Evolutionary conservation across 2,113 vertebrate species (phyloP), one percentile per base, ranked within the genome.

Genomic region (Sylvilagus bachmani): DNA sequence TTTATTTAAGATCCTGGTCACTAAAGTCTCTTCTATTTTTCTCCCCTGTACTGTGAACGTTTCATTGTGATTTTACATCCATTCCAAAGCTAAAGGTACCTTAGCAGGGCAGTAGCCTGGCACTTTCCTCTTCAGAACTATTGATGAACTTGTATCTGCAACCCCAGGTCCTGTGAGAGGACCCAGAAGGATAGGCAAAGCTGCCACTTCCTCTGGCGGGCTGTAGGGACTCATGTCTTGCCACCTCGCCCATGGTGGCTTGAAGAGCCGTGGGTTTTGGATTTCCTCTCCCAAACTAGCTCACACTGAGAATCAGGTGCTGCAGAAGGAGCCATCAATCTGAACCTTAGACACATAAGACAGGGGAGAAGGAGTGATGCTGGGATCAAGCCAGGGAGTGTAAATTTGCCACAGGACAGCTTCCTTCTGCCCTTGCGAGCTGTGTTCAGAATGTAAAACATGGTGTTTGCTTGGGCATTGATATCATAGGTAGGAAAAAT

Each of bases 41-140:
- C 49, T 44, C 69, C 49, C 62, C 16, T 51, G 71, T 86, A 17
- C 66, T 87, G 90, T 90, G 25, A 38, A 19, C 55, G 2, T 55
- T 87, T 69, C 36, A 51, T 61, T 87, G 29, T 74, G 66, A 74
- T 80, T 93, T 86, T 87, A 73, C 29, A 90, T 77, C 17, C 24
- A 79, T 14, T 82, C 22, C 36, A 78, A 87, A 92, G 73, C 14
- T 66, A 83, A 80, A 78, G 12, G 13, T 79, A 21, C 84, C 73
- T 94, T 91, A 58, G 22, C 55, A 31, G 21, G 22, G 25, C n/a
- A 81, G 14, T 88, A 22, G 51, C 44, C 61, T 86, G 67, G 21
- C 19, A 86, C 70, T 17, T 95, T 95, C 38, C 61, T 89, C 71
- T 80, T 90, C 24, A 86, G 64, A 86, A 53, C 38, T 85, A 2